These are phyloP conservation scores for Horisme vitalbata DNA, from an alignment of 2,888 invertebrate genomes.

Conservation along the genomic window DNA sequence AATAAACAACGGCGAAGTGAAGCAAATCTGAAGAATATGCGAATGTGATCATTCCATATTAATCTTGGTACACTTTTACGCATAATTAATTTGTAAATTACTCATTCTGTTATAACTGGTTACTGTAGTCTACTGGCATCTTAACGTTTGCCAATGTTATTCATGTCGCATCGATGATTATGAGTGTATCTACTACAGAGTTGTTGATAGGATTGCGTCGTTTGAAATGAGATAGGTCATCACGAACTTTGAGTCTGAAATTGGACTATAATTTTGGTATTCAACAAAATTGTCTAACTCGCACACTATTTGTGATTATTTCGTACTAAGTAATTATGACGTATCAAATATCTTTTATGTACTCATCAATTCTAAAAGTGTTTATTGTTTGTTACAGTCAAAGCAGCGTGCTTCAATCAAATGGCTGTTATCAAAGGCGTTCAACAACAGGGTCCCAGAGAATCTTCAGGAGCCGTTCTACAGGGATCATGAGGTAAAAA, in stretches of 20 bases:
- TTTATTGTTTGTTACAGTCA: slow-evolving; percentile 87
- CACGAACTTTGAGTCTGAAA: neutral
- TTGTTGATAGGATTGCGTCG: slow-evolving; percentile 24
- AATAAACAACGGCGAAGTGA: too few relatives aligned
- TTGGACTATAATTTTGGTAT: neutral
- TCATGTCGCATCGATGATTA: slow-evolving; percentile 16
- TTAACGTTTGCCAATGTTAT: slow-evolving; percentile 32
- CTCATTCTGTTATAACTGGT: neutral
- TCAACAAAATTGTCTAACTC: too few relatives aligned
- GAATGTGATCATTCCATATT: too few relatives aligned
- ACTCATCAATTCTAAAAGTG: neutral
- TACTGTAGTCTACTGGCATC: neutral
- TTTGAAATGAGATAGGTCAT: slow-evolving; percentile 11
- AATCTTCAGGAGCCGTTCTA: slow-evolving; percentile 97
- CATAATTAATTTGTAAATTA: too few relatives aligned
- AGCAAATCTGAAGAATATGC: too few relatives aligned
- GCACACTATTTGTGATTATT: too few relatives aligned
- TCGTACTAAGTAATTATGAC: too few relatives aligned
- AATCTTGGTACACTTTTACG: too few relatives aligned
- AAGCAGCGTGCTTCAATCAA: slow-evolving; percentile 97
- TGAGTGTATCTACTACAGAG: neutral
- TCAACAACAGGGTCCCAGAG: slow-evolving; percentile 96
- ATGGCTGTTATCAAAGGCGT: slow-evolving; percentile 98
- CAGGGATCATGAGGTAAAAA: slow-evolving; percentile 93
- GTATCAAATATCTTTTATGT: too few relatives aligned